Conservation (phyloP, 37 sponge, comb jelly and placozoan genomes). For the Axinella damicornis region DNA sequence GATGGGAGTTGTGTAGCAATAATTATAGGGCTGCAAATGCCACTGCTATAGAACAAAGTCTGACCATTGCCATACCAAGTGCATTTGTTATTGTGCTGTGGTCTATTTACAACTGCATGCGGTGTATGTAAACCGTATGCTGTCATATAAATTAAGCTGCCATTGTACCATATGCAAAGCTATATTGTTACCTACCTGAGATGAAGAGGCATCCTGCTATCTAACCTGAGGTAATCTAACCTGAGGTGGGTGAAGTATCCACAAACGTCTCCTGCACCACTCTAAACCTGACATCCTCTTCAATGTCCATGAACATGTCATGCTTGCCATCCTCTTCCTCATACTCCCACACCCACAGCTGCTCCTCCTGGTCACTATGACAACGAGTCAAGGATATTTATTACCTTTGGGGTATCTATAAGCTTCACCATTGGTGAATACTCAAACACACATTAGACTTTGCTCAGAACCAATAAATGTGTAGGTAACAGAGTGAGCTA, state of each 20-base stretch:
- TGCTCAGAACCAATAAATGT: too few relatives aligned
- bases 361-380: conserved; percentile 84
- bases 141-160: too few relatives aligned
- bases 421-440: not conserved
- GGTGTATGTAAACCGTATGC: too few relatives aligned
- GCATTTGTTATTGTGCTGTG: too few relatives aligned
- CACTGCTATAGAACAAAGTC: too few relatives aligned
- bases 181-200: too few relatives aligned
- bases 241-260: conserved; percentile 72
- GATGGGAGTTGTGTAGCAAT: too few relatives aligned
- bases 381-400: not conserved
- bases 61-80: too few relatives aligned
- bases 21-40: too few relatives aligned
- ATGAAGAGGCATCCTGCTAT: not conserved
- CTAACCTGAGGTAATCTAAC: not conserved
- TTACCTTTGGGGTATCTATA: not conserved
- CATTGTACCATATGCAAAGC: not conserved
- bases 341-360: conserved; percentile 98
- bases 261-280: conserved; percentile 85
- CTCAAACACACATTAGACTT: not conserved
- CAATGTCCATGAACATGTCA: conserved; percentile 94
- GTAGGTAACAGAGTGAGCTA: too few relatives aligned
- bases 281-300: conserved; percentile 91
- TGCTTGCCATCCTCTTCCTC: conserved; percentile 80
- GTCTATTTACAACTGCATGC: too few relatives aligned